Conservation (phyloP, 2,113 vertebrate genomes). For the Eupsittula cactorum region DNA sequence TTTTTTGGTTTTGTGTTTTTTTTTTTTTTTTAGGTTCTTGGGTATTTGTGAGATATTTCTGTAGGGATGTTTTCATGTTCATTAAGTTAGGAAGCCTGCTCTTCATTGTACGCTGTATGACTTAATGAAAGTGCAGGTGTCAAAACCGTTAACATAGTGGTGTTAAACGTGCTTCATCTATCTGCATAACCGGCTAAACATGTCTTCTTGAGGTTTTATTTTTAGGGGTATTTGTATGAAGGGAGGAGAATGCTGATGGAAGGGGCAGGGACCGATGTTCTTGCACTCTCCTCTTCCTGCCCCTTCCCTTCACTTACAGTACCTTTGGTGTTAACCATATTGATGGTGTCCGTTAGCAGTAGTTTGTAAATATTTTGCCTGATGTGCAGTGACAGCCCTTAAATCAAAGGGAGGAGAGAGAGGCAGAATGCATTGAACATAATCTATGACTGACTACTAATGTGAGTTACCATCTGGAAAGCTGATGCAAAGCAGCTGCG, state of each 20-base stretch:
- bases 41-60: too few relatives aligned
- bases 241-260: not conserved
- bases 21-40: too few relatives aligned
- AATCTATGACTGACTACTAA: constrained; percentile 29
- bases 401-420: constrained; percentile 20
- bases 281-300: not conserved
- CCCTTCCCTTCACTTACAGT: not conserved
- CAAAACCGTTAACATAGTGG: not conserved
- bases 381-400: not conserved
- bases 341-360: not conserved
- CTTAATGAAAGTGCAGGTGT: not conserved
- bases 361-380: constrained; percentile 56
- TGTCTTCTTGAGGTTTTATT: not conserved
- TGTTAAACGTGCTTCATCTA: not conserved
- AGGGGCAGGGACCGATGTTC: not conserved
- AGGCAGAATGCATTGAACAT: constrained; percentile 7
- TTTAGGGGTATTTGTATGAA: not conserved
- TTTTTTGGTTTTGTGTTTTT: too few relatives aligned
- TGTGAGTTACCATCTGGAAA: constrained; percentile 51
- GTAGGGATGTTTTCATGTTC: not conserved
- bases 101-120: not conserved
- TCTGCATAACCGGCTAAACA: not conserved
- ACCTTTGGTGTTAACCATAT: not conserved
- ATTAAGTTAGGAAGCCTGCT: not conserved
- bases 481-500: constrained; percentile 46